Evolutionary conservation across 1,140 invertebrate species (phyloP).

Genomic region (Apolygus lucorum): DNA sequence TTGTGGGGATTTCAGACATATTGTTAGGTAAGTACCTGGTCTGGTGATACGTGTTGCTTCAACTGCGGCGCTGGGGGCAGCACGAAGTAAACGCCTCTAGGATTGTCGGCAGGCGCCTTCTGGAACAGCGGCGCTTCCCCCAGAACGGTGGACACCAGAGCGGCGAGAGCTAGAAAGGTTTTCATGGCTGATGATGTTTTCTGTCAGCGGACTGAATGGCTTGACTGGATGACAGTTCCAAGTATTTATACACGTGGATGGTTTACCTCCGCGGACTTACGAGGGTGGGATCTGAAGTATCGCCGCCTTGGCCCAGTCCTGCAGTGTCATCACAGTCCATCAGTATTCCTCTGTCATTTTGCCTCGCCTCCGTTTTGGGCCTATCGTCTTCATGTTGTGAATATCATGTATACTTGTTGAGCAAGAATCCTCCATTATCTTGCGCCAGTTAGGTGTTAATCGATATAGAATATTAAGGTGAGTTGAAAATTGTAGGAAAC

Average conservation of each 20-base stretch:
- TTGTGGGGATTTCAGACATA: neutral
- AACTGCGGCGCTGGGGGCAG: neutral
- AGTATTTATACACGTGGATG: conserved; percentile 1
- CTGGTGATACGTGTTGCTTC: neutral
- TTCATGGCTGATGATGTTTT: neutral
- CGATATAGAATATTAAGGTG: too few species aligned
- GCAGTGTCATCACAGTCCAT: neutral
- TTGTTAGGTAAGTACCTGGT: neutral
- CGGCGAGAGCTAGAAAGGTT: neutral
- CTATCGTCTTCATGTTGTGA: neutral
- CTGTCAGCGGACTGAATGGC: neutral
- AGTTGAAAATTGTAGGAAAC: too few species aligned
- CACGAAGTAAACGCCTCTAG: neutral
- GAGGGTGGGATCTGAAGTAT: neutral
- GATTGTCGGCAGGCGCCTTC: neutral
- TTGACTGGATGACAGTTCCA: neutral
- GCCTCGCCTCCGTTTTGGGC: conserved; percentile 3
- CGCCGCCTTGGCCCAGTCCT: conserved; percentile 1
- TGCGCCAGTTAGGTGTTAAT: neutral
- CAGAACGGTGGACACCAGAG: neutral
- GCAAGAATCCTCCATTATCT: neutral
- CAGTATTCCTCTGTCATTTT: neutral
- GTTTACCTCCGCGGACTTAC: neutral
- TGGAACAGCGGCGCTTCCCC: neutral
- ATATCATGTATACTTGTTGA: neutral